Conservation (phyloP, 2,888 invertebrate species). For the Mesodorylaimus sp. region DNA sequence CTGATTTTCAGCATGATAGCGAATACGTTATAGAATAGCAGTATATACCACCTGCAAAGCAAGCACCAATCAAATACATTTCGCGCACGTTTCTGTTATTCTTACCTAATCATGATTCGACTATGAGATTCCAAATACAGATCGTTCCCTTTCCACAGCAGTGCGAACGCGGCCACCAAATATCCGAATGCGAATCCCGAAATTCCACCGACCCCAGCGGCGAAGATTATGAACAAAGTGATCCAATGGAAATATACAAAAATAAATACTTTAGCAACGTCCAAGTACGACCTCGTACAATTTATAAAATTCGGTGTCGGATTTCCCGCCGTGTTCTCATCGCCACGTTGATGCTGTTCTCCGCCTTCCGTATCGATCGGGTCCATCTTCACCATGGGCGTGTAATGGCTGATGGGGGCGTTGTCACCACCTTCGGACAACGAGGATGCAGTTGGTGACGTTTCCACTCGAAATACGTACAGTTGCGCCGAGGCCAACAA, state of each 20-base stretch:
- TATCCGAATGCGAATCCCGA: conserved; percentile 89
- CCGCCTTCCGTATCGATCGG: too few relatives aligned
- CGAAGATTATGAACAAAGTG: conserved; percentile 75
- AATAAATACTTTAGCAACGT: conserved; percentile 62
- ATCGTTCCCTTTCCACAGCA: conserved; percentile 93
- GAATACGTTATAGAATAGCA: conserved; percentile 68
- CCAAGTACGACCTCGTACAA: conserved; percentile 73
- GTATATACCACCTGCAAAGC: conserved; percentile 56
- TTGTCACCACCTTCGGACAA: conserved; percentile 11
- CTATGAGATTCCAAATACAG: conserved; percentile 74
- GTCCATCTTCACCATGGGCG: too few relatives aligned
- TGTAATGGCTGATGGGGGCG: neutral
- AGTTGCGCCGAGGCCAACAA: conserved; percentile 67
- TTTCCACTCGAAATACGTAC: conserved; percentile 63
- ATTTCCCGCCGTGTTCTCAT: too few relatives aligned
- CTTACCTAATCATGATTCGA: too few relatives aligned
- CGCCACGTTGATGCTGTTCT: too few relatives aligned
- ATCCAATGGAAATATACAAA: conserved; percentile 82
- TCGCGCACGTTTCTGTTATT: too few relatives aligned
- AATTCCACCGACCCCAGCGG: conserved; percentile 77
- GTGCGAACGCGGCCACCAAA: conserved; percentile 77
- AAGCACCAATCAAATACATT: too few relatives aligned
- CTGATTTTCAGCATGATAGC: conserved; percentile 71
- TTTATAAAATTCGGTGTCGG: too few relatives aligned
- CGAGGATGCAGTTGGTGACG: conserved; percentile 11